A percentile compares a stretch with the other conserved stretches of the same genome.
Evolutionary conservation across 2,113 vertebrate genomes (phyloP).

Genomic region (Cygnus buccinator): DNA sequence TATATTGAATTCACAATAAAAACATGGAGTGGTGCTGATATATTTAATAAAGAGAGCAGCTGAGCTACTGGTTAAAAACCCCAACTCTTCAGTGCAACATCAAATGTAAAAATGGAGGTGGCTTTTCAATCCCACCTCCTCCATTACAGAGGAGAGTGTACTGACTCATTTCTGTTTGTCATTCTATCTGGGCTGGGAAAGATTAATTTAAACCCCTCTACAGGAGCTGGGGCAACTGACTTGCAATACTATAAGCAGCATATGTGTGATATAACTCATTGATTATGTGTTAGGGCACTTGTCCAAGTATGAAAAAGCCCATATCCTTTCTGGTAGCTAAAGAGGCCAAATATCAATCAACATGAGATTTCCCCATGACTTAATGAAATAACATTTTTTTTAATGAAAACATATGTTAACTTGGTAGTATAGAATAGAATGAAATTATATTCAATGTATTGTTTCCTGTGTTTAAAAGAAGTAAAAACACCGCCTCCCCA

Average conservation of each 20-base stretch:
- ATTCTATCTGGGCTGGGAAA: neutral
- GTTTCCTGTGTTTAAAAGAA: neutral
- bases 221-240: conserved; percentile 3
- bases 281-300: conserved; percentile 46
- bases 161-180: neutral
- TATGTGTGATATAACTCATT: neutral
- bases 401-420: neutral
- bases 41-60: neutral
- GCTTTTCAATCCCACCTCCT: neutral
- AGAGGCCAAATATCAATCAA: conserved; percentile 42
- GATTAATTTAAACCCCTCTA: neutral
- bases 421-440: neutral
- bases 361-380: neutral
- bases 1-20: neutral
- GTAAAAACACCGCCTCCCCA: neutral
- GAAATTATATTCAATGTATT: neutral
- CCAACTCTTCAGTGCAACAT: neutral
- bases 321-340: conserved; percentile 22
- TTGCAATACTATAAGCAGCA: conserved; percentile 2
- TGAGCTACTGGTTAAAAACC: neutral
- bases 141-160: neutral
- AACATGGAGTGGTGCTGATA: neutral
- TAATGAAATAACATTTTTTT: neutral
- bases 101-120: neutral
- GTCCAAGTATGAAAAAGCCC: neutral